Base-by-base conservation (phyloP, 2,888 invertebrate genomes). In the Conistra vaccinii region DNA sequence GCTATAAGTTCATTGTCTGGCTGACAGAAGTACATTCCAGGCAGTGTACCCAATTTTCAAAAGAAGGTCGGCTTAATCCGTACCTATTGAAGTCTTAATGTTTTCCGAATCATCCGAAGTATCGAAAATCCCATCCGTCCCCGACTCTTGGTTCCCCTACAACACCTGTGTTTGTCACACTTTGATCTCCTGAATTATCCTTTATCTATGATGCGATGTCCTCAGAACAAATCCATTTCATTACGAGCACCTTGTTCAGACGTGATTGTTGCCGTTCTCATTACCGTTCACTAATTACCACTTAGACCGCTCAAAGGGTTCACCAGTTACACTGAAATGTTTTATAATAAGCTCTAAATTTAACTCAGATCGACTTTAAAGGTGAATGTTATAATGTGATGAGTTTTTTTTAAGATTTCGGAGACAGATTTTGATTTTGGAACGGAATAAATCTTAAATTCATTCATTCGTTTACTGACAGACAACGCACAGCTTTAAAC, bases 181-280 rank as follows among this genome's bases (percentile, higher is more conserved):
- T 93, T 93, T 93, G 93, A 93, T 93, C 92, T 90, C 82, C n/a
- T 84, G 88, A 90, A 90, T 90, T 92, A 92, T 91, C 92, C 91
- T 92, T 91, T 92, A 89, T 90, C 88, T 83, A 85, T 58, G 72
- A 85, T 58, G 72, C 51, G 73, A 78, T 78, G 72, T 79, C 72
- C 83, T 79, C 72, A 53, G 69, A 78, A 87, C 85, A 81, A 86
- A 80, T 81, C 83, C 69, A 78, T 78, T 75, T 70, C 76, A 78
- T 78, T 71, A 78, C 73, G 35, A 35, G 57, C 63, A 55, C 71
- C 66, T 62, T 66, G 82, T 82, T 62, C 57, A 73, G 69, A 83
- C 83, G 63, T 87, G 88, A 89, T 89, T 89, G 87, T 88, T 82
- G 67, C 61, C 70, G 75, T 75, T 81, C 84, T 89, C 84, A 89